Evolutionary conservation across 2,113 vertebrate species (phyloP), one percentile per base, ranked within the genome.

Genomic region (Megaceryle torquata): DNA sequence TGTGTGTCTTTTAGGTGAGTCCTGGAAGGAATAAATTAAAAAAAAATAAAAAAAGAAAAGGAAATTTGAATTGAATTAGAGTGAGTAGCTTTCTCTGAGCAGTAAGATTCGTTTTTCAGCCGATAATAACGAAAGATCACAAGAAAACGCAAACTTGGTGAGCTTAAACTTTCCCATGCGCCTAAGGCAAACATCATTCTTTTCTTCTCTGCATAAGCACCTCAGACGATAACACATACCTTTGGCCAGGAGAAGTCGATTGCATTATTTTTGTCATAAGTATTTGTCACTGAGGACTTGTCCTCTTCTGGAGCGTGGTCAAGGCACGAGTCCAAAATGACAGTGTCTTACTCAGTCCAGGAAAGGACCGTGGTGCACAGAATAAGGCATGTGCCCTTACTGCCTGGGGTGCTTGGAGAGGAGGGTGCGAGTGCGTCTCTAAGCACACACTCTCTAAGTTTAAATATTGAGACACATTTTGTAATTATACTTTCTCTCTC

Each of bases 401-500:
- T 74, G 91, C 86, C 91, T 46, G 83, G 61, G 82, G 72, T 48
- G 91, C 37, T 5, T 15, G 29, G 31, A 64, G 82, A 56, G 88
- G 70, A 94, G 63, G 6, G 65, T 57, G 85, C 68, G 56, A 56
- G 79, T 91, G 95, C 89, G 35, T 91, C 94, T 88, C 93, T 86
- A 63, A 95, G 87, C 82, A 81, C 60, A 64, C 70, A 28, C 69
- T 93, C n/a, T n/a, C 82, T 59, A 94, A 97, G 95, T 97, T 97
- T 95, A 93, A 97, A 97, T 78, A 93, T 96, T 68, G 86, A 95
- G 95, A 79, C 85, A 92, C 88, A 69, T 97, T 96, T 97, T 95
- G 94, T 57, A 96, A 92, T 93, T 83, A 91, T 91, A 89, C 83
- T 97, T 96, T 96, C 96, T 82, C 95, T 83, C 75, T 93, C 87